Evolutionary conservation across 2,797 vertebrate species (phyloP).

Genomic region (Gallinago nigripennis): DNA sequence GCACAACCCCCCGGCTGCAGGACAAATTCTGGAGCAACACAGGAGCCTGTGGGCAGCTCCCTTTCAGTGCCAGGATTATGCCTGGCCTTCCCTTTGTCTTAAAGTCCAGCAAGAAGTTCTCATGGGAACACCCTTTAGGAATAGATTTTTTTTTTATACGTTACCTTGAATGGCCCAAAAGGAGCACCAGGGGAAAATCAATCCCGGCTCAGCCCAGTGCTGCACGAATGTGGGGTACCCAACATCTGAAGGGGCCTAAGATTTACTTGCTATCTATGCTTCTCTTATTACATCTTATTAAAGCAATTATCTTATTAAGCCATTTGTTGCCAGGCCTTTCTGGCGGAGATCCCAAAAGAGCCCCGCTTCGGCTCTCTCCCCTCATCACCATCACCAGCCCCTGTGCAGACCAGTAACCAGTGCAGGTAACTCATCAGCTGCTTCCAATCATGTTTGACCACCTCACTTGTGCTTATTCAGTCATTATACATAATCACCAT

Average conservation of each 20-base stretch:
- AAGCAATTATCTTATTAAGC: neutral
- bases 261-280: neutral
- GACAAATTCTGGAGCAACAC: neutral
- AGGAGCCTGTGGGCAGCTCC: neutral
- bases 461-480: neutral
- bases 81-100: neutral
- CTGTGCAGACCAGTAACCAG: neutral
- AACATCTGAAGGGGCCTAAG: neutral
- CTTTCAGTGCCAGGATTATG: accelerated
- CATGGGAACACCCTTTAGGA: neutral
- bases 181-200: neutral
- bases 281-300: neutral
- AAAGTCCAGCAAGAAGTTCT: neutral
- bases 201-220: accelerated
- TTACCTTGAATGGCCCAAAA: neutral
- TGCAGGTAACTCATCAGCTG: neutral
- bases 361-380: accelerated
- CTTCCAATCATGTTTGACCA: neutral
- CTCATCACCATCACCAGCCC: neutral
- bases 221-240: accelerated
- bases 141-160: accelerated
- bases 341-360: accelerated
- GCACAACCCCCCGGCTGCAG: accelerated
- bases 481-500: neutral
- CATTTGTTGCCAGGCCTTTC: neutral